phyloP scores from a whole-genome alignment of 2,113 vertebrate species.

The Morone chrysops region DNA sequence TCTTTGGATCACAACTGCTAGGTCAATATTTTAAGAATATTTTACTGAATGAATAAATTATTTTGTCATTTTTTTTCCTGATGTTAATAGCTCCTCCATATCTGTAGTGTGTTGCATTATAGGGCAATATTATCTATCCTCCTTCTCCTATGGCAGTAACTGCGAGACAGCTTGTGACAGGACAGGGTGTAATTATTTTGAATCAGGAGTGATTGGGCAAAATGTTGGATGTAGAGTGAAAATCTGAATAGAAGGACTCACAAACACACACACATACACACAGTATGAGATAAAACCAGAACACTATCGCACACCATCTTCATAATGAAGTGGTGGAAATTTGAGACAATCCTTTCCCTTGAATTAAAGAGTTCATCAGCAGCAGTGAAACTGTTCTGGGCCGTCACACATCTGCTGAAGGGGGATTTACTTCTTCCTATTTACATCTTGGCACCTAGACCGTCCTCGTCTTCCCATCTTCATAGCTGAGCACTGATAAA shows the following conservation, averaged over 20 bases:
- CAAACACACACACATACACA: background rate
- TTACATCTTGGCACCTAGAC: conserved; percentile 76
- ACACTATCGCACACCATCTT: background rate
- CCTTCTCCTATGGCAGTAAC: background rate
- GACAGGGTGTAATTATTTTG: background rate
- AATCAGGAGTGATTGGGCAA: background rate
- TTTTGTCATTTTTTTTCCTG: background rate
- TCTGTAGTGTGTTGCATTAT: background rate
- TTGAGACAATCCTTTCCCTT: conserved; percentile 39
- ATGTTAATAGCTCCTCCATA: background rate
- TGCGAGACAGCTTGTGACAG: too few species aligned
- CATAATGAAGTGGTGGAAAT: conserved; percentile 27
- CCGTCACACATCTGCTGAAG: conserved; percentile 72
- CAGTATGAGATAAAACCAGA: background rate
- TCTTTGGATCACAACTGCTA: background rate
- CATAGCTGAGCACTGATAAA: conserved; percentile 73
- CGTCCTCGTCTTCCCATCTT: conserved; percentile 61
- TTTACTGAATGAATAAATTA: background rate
- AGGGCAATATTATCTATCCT: background rate
- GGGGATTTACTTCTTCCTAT: conserved; percentile 74
- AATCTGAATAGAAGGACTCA: background rate
- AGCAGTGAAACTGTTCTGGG: conserved; percentile 49
- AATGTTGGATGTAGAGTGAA: background rate
- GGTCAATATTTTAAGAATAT: background rate
- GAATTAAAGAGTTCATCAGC: conserved; percentile 66